Percentiles rank a stretch among this genome's conserved stretches.
Conservation (phyloP, 1,140 invertebrate species). For the Mya arenaria region DNA sequence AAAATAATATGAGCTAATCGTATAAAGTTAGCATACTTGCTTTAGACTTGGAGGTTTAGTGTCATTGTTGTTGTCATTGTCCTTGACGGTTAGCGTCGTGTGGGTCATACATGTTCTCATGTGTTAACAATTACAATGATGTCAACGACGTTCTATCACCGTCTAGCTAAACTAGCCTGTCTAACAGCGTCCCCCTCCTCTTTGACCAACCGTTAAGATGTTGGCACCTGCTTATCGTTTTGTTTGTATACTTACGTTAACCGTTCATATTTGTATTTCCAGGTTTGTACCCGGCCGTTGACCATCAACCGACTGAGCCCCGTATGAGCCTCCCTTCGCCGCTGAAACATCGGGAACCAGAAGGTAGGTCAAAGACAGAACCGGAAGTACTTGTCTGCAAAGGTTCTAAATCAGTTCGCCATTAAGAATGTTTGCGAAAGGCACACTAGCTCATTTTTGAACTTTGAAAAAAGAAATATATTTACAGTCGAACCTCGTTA, state of each 20-base stretch:
- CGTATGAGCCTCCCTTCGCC: slow-evolving; percentile 66
- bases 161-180: background rate
- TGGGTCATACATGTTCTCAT: too few relatives aligned
- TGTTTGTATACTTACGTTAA: background rate
- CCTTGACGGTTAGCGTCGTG: too few relatives aligned
- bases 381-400: too few relatives aligned
- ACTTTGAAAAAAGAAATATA: background rate
- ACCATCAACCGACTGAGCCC: background rate
- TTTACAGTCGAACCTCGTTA: too few relatives aligned
- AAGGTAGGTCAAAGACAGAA: slow-evolving; percentile 4
- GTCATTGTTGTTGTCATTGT: too few relatives aligned
- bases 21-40: too few relatives aligned
- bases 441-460: background rate
- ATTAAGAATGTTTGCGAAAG: background rate
- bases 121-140: too few relatives aligned
- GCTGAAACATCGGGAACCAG: slow-evolving; percentile 43
- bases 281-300: too few relatives aligned
- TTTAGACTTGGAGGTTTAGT: too few relatives aligned
- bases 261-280: background rate
- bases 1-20: too few relatives aligned
- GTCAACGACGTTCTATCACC: too few relatives aligned
- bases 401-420: too few relatives aligned
- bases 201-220: background rate
- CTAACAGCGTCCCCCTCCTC: slow-evolving; percentile 10
- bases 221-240: background rate